Evolutionary conservation across 2,888 invertebrate genomes (phyloP).

Genomic region (Mellilla xanthometata): DNA sequence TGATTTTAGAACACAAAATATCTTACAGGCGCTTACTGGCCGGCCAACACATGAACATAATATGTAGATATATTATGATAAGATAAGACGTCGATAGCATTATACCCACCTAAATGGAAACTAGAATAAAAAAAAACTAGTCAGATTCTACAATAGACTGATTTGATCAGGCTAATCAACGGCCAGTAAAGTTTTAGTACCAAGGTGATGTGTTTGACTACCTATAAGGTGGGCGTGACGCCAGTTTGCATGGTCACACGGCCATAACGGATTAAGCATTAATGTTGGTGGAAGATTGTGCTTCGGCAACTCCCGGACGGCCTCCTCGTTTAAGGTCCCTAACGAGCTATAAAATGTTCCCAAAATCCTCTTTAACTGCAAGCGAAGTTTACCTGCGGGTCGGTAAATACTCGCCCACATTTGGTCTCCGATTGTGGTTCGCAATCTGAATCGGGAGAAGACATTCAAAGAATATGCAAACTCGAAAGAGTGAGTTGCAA

Average conservation of each 20-base stretch:
- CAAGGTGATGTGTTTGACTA: too few relatives aligned
- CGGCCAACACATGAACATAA: too few relatives aligned
- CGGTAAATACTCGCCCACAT: slow-evolving; percentile 74
- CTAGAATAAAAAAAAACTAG: too few relatives aligned
- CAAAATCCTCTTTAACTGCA: slow-evolving; percentile 75
- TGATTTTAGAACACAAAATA: too few relatives aligned
- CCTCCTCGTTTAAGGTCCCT: slow-evolving; percentile 60
- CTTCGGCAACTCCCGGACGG: slow-evolving; percentile 9
- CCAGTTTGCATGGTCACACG: slow-evolving; percentile 1
- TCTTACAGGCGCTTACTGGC: too few relatives aligned
- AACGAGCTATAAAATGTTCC: slow-evolving; percentile 76
- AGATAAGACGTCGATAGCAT: too few relatives aligned
- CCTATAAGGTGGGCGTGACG: background rate
- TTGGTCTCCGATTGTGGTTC: slow-evolving; percentile 71
- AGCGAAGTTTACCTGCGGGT: slow-evolving; percentile 76
- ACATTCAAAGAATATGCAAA: slow-evolving; percentile 44
- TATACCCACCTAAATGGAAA: too few relatives aligned
- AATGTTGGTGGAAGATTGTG: slow-evolving; percentile 8
- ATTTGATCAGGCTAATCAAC: too few relatives aligned
- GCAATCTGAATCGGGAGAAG: slow-evolving; percentile 62
- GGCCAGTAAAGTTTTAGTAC: too few relatives aligned
- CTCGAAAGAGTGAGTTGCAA: too few relatives aligned
- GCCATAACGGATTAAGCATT: slow-evolving; percentile 4
- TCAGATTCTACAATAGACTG: too few relatives aligned
- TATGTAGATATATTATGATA: too few relatives aligned